Conservation (phyloP, 2,797 vertebrate species). For the Danio jaintianensis region DNA sequence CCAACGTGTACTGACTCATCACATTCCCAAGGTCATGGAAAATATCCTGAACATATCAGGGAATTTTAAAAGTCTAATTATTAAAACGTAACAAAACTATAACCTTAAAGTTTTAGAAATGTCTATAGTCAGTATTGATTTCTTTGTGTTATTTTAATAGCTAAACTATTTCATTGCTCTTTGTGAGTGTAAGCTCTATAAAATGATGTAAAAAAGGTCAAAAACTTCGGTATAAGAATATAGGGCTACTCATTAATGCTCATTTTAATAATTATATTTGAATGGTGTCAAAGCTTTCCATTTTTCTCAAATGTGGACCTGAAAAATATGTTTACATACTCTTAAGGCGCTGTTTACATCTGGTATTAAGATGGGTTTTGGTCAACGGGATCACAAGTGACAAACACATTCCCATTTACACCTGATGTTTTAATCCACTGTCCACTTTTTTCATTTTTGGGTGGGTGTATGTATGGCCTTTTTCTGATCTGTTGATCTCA, state of each 20-base stretch:
- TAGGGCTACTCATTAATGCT: constrained; percentile 15
- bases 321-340: constrained; percentile 22
- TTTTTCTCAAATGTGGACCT: constrained; percentile 9
- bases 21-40: neutral
- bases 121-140: neutral
- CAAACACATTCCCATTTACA: neutral
- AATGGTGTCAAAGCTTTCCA: constrained; percentile 43
- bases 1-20: constrained; percentile 5
- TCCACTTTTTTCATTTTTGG: no score
- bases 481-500: no score
- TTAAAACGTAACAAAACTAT: constrained; percentile 23
- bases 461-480: no score
- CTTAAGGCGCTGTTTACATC: neutral
- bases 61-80: constrained; percentile 5
- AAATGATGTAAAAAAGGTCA: neutral
- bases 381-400: neutral
- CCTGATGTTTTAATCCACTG: no score
- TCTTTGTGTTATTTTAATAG: neutral
- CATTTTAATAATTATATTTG: constrained; percentile 74
- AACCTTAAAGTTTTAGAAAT: constrained; percentile 67
- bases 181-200: constrained; percentile 6
- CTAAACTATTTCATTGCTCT: neutral
- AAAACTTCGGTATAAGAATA: neutral
- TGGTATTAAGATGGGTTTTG: neutral
- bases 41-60: constrained; percentile 12